Percentiles rank a stretch among this genome's conserved stretches.
phyloP scores from a whole-genome alignment of 2,113 vertebrate genomes.

The Choloepus hoffmanni region DNA sequence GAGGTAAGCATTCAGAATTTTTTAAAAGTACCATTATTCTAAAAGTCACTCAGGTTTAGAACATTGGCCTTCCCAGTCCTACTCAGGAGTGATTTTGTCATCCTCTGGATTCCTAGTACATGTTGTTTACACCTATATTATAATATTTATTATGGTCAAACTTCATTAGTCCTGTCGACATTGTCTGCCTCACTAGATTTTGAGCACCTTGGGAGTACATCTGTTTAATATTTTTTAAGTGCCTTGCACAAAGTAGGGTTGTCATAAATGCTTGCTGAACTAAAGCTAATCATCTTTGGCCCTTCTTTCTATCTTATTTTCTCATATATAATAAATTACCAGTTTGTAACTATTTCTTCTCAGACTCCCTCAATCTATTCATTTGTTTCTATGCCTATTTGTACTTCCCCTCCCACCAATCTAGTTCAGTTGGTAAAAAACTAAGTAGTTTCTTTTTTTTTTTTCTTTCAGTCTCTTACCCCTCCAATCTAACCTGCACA shows the following conservation, averaged over 20 bases:
- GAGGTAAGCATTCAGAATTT: constrained; percentile 28
- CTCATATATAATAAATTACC: background rate
- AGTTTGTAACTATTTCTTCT: background rate
- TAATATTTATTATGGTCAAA: background rate
- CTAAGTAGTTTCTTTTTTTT: background rate
- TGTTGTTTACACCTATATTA: background rate
- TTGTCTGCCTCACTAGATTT: background rate
- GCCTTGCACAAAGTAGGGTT: background rate
- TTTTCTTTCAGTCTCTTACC: background rate
- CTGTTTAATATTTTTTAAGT: constrained; percentile 9
- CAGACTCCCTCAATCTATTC: background rate
- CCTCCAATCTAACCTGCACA: background rate
- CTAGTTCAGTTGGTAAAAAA: constrained; percentile 21
- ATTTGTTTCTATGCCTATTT: background rate
- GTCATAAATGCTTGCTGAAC: constrained; percentile 13
- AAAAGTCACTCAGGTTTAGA: background rate
- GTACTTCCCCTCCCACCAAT: background rate
- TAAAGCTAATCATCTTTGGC: background rate
- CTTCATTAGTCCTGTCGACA: constrained; percentile 26
- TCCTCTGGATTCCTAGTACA: background rate
- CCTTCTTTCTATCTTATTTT: constrained; percentile 23
- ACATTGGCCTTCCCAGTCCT: background rate
- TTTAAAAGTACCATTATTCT: background rate
- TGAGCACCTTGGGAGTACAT: background rate
- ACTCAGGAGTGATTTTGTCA: background rate